Conservation (phyloP, 2,113 vertebrate genomes). For the Jaculus jaculus region DNA sequence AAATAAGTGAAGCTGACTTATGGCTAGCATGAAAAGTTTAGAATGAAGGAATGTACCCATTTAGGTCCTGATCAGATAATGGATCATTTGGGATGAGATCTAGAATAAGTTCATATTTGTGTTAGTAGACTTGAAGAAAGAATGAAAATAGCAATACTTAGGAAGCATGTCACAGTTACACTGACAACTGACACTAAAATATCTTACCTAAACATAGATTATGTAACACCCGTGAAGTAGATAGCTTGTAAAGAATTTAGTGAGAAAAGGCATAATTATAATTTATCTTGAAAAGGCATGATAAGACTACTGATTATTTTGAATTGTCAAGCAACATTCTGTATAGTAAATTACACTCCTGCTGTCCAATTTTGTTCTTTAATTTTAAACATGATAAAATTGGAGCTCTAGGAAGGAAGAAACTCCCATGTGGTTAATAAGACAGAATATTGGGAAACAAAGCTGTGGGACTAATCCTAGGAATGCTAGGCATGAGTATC, state of each 20-base stretch:
- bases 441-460: background rate
- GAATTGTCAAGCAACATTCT: background rate
- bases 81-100: background rate
- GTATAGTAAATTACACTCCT: background rate
- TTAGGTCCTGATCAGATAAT: background rate
- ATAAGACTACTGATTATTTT: conserved; percentile 1
- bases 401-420: background rate
- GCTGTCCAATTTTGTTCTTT: background rate
- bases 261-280: background rate
- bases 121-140: background rate
- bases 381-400: background rate
- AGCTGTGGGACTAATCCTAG: background rate
- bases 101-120: background rate
- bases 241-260: conserved; percentile 14
- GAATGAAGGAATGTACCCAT: background rate
- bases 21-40: background rate
- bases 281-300: conserved; percentile 20
- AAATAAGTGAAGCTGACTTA: background rate
- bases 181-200: background rate
- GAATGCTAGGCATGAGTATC: background rate
- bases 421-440: background rate
- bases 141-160: background rate
- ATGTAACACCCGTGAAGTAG: background rate
- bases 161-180: background rate
- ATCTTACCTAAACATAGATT: background rate